phyloP scores from a whole-genome alignment of 2,113 vertebrate species.

The Epinephelus lanceolatus region DNA sequence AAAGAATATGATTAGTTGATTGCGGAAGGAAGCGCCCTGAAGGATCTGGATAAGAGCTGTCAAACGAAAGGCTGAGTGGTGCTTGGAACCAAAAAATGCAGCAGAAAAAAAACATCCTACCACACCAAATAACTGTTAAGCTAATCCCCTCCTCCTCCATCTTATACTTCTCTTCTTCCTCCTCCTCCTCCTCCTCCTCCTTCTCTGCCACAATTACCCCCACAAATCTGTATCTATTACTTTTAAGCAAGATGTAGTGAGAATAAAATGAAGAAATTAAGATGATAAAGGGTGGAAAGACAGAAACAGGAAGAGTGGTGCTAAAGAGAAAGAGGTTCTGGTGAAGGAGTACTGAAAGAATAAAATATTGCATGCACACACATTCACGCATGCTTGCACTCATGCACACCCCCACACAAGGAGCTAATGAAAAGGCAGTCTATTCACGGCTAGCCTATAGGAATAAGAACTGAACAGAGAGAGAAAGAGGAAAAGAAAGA shows the following conservation, averaged over 20 bases:
- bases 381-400: background rate
- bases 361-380: conserved; percentile 17
- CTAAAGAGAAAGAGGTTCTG: background rate
- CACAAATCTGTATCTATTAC: conserved; percentile 37
- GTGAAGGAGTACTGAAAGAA: background rate
- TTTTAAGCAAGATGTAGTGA: conserved; percentile 21
- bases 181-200: background rate
- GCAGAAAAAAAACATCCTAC: background rate
- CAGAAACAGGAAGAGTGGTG: background rate
- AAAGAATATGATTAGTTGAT: conserved; percentile 60
- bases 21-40: conserved; percentile 46
- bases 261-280: background rate
- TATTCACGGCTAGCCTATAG: conserved; percentile 4
- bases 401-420: conserved; percentile 11
- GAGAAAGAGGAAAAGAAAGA: background rate
- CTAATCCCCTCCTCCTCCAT: conserved; percentile 43
- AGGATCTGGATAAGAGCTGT: conserved; percentile 48
- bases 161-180: conserved; percentile 5
- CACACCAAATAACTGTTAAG: conserved; percentile 33
- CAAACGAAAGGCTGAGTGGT: conserved; percentile 37
- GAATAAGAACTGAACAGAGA: conserved; percentile 13
- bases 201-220: conserved; percentile 9
- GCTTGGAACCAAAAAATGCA: conserved; percentile 9
- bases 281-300: conserved; percentile 1
- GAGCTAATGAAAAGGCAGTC: conserved; percentile 35